Conservation (phyloP, 1,140 invertebrate species). For the Cydia pomonella region DNA sequence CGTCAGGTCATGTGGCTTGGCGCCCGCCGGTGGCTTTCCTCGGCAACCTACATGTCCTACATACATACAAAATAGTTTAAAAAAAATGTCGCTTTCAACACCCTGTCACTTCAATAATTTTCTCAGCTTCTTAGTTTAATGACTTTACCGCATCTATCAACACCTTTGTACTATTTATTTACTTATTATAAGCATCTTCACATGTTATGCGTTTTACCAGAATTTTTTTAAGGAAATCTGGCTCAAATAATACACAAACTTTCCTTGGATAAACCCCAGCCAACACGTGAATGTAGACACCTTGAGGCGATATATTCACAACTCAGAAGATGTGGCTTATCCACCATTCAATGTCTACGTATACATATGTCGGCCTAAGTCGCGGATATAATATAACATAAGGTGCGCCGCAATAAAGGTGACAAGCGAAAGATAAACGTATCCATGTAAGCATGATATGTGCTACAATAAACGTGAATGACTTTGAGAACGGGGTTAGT, state of each 20-base stretch:
- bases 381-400: background rate
- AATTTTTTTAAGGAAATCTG: background rate
- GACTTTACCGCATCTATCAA: background rate
- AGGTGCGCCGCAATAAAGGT: background rate
- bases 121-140: background rate
- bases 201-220: background rate
- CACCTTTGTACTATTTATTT: background rate
- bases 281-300: background rate
- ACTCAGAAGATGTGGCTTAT: background rate
- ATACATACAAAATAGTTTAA: slow-evolving; percentile 26
- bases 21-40: slow-evolving; percentile 39
- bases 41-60: slow-evolving; percentile 36
- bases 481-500: too few species aligned
- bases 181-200: background rate
- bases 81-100: background rate
- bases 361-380: background rate
- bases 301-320: slow-evolving; percentile 7
- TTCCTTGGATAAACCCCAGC: slow-evolving; percentile 6
- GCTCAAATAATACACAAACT: background rate
- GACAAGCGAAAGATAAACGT: slow-evolving; percentile 10
- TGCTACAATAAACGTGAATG: too few species aligned
- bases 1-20: slow-evolving; percentile 47
- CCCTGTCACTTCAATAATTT: background rate
- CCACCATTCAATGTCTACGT: background rate
- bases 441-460: too few species aligned